phyloP scores from a whole-genome alignment of 2,888 invertebrate genomes.

The Griposia aprilina region DNA sequence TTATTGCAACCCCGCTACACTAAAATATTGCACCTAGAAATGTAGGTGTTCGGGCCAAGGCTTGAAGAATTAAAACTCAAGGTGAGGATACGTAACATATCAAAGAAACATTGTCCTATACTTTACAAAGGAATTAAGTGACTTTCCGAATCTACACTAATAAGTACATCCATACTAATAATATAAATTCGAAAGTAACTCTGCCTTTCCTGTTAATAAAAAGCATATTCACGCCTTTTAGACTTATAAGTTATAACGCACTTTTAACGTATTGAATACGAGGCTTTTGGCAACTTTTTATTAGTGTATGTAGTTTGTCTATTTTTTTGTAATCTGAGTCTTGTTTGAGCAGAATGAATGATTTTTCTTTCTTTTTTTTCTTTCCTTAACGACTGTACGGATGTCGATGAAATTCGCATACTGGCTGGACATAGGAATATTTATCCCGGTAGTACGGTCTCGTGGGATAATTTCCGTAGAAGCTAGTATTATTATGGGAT shows the following conservation, averaged over 20 bases:
- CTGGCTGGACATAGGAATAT: neutral
- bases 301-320: no score
- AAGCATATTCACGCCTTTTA: no score
- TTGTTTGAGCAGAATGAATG: no score
- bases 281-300: no score
- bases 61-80: neutral
- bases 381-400: neutral
- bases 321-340: no score
- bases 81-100: neutral
- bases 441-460: neutral
- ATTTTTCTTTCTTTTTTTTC: no score
- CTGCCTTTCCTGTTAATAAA: neutral
- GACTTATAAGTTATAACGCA: no score
- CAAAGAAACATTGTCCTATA: neutral
- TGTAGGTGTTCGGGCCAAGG: constrained; percentile 20
- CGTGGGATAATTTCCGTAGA: neutral
- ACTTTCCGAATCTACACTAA: neutral
- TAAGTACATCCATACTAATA: neutral
- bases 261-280: neutral
- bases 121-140: neutral
- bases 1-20: constrained; percentile 17
- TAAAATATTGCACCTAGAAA: constrained; percentile 27
- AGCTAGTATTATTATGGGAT: neutral
- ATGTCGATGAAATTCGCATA: neutral
- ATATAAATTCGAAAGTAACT: neutral